phyloP scores from a whole-genome alignment of 2,113 vertebrate genomes.

The Corydoras sp. region DNA sequence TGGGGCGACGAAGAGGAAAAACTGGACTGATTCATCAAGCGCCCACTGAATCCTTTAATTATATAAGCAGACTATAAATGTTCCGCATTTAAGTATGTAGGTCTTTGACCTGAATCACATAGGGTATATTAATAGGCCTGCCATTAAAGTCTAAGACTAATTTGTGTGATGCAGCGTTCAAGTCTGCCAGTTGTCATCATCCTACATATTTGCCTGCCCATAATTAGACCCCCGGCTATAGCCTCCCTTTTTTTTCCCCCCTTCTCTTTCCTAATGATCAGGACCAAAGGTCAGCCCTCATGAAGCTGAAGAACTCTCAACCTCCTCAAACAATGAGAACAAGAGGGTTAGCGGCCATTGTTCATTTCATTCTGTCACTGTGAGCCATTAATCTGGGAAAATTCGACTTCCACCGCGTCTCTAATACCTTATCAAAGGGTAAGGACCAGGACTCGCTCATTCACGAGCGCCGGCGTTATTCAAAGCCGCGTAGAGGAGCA shows the following conservation, averaged over 20 bases:
- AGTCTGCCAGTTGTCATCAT: constrained; percentile 47
- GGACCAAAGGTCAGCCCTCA: constrained; percentile 54
- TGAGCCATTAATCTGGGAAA: constrained; percentile 67
- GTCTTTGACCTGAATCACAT: constrained; percentile 36
- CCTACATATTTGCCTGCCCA: constrained; percentile 52
- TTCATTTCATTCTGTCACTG: constrained; percentile 50
- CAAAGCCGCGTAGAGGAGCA: constrained; percentile 57
- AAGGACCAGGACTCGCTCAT: constrained; percentile 57
- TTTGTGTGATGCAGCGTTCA: constrained; percentile 20
- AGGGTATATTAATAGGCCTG: constrained; percentile 28
- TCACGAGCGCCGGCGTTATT: constrained; percentile 50
- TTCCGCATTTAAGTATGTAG: constrained; percentile 35
- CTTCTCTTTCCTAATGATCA: constrained; percentile 58
- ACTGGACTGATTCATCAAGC: too few species aligned
- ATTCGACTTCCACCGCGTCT: constrained; percentile 54
- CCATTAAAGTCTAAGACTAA: constrained; percentile 30
- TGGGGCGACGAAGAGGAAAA: too few species aligned
- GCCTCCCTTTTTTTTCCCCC: too few species aligned
- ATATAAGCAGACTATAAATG: constrained; percentile 21
- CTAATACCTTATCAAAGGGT: constrained; percentile 63
- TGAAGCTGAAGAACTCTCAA: constrained; percentile 63
- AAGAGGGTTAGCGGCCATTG: constrained; percentile 38
- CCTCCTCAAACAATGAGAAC: constrained; percentile 47
- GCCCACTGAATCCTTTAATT: background rate
- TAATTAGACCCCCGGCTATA: constrained; percentile 65